These are phyloP conservation scores for Rhagium mordax DNA, from an alignment of 2,888 invertebrate genomes.

Conservation along the genomic window DNA sequence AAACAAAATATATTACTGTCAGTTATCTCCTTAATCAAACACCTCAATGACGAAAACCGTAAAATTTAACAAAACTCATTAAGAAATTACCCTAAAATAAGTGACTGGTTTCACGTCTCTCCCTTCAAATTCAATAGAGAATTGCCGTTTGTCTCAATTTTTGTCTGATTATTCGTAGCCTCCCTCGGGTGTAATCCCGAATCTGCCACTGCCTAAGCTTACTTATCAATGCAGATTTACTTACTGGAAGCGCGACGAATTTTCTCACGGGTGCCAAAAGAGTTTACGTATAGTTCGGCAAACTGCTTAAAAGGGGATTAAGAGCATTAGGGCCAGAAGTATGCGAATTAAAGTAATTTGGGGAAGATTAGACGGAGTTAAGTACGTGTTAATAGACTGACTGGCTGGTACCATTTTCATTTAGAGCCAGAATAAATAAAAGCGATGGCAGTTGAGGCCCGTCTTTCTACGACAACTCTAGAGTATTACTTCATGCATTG, in stretches of 20 bases:
- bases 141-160: too few species aligned
- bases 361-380: neutral
- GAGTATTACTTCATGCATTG: neutral
- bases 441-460: neutral
- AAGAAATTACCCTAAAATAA: too few species aligned
- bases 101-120: too few species aligned
- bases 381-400: constrained; percentile 20
- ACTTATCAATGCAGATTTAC: neutral
- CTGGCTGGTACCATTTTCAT: neutral
- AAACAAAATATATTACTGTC: too few species aligned
- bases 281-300: neutral
- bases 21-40: too few species aligned
- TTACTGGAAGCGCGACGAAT: neutral
- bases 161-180: neutral
- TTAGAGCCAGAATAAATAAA: neutral
- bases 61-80: too few species aligned
- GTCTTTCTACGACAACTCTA: neutral
- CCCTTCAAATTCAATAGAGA: too few species aligned
- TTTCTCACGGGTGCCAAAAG: neutral
- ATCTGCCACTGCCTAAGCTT: neutral
- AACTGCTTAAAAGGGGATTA: constrained; percentile 13
- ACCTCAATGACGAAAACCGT: too few species aligned
- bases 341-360: constrained; percentile 9
- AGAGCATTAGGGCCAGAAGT: neutral
- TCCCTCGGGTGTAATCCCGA: neutral